Conservation (phyloP, 1,140 invertebrate genomes). For the Pantala flavescens region DNA sequence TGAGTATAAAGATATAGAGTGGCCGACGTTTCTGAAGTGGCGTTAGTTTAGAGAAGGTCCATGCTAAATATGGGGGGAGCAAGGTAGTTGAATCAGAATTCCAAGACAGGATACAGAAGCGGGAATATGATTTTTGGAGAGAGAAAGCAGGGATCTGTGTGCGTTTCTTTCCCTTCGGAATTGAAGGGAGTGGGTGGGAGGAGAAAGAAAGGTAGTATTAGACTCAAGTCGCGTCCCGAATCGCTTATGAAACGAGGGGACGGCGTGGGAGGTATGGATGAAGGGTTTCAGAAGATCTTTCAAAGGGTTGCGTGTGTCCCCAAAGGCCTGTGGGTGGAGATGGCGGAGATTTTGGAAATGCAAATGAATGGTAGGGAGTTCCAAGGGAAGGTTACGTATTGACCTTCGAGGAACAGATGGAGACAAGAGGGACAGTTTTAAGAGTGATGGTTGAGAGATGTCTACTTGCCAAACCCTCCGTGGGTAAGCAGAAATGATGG, state of each 20-base stretch:
- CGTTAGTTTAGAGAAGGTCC: not conserved
- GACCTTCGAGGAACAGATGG: not conserved
- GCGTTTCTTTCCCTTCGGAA: too few relatives aligned
- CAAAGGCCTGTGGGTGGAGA: not conserved
- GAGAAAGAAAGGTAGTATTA: not conserved
- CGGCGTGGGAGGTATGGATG: not conserved
- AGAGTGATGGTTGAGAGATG: not conserved
- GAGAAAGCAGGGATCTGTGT: not conserved
- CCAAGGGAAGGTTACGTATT: not conserved
- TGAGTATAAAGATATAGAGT: too few relatives aligned
- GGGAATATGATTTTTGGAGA: not conserved
- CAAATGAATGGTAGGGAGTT: not conserved
- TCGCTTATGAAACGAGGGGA: not conserved
- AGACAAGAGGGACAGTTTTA: not conserved
- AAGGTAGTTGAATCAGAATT: too few relatives aligned
- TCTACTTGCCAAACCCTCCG: too few relatives aligned
- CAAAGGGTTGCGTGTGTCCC: not conserved
- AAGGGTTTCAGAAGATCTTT: not conserved
- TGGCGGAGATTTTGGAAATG: conserved; percentile 4
- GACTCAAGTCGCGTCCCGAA: not conserved
- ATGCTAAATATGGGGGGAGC: not conserved
- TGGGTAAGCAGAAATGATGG: too few relatives aligned
- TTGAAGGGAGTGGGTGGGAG: not conserved
- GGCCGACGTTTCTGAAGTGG: not conserved
- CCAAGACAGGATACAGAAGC: not conserved